Conservation (phyloP, 2,797 vertebrate genomes). For the Apogon talboti region DNA sequence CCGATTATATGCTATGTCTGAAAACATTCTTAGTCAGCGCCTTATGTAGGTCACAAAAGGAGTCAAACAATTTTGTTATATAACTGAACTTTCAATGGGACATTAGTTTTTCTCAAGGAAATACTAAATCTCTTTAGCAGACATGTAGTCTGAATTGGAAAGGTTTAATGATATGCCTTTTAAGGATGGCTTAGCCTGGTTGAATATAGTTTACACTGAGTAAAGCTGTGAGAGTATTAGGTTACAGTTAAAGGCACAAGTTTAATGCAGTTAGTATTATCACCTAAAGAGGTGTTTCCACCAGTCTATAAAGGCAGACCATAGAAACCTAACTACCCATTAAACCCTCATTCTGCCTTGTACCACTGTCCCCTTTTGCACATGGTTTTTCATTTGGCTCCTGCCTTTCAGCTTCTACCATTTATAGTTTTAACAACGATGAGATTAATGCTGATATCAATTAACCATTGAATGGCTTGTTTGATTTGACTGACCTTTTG, state of each 20-base stretch:
- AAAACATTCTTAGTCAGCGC: slow-evolving; percentile 19
- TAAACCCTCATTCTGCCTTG: not conserved
- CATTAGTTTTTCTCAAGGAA: not conserved
- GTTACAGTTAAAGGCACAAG: not conserved
- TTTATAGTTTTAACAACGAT: slow-evolving; percentile 19
- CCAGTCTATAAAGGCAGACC: too few relatives aligned
- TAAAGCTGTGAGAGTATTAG: not conserved
- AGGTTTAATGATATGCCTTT: slow-evolving; percentile 9
- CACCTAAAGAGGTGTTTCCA: not conserved
- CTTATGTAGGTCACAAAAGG: slow-evolving; percentile 22
- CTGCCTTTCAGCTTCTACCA: slow-evolving; percentile 9
- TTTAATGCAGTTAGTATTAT: not conserved
- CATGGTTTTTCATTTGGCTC: slow-evolving; percentile 9
- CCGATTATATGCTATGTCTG: slow-evolving; percentile 4
- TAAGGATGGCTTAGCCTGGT: not conserved
- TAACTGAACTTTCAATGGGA: slow-evolving; percentile 29
- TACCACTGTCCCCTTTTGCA: not conserved
- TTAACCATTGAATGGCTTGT: slow-evolving; percentile 43
- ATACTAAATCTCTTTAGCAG: slow-evolving; percentile 11
- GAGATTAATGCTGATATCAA: slow-evolving; percentile 12
- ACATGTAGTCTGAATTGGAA: slow-evolving; percentile 17
- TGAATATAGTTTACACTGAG: not conserved
- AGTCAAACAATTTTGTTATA: slow-evolving; percentile 30
- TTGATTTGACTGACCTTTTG: slow-evolving; percentile 56
- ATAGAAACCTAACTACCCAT: not conserved